Percentiles rank a stretch among this genome's conserved stretches.
Conservation (phyloP, 2,888 invertebrate genomes). For the Harmothoe impar region DNA sequence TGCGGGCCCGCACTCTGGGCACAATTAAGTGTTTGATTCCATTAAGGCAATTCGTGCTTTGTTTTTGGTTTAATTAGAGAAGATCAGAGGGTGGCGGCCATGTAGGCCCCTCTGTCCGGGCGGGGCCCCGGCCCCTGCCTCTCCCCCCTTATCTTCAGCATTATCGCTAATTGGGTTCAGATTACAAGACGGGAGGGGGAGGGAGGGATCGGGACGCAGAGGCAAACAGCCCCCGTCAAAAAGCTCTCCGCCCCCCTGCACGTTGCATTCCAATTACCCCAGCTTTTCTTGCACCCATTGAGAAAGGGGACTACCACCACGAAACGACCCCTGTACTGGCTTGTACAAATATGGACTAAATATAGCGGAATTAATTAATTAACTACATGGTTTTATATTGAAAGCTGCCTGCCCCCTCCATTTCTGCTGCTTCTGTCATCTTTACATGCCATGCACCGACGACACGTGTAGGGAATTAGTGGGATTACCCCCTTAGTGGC, state of each 20-base stretch:
- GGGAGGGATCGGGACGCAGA: background rate
- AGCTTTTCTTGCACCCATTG: conserved; percentile 2
- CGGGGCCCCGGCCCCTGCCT: background rate
- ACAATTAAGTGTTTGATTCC: conserved; percentile 34
- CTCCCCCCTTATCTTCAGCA: background rate
- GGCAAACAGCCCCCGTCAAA: conserved; percentile 27
- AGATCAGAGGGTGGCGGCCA: conserved; percentile 2
- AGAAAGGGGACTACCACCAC: background rate
- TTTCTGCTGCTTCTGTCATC: too few relatives aligned
- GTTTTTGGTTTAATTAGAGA: conserved; percentile 35
- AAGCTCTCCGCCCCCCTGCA: background rate
- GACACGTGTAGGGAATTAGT: too few relatives aligned
- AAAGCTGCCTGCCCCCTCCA: too few relatives aligned
- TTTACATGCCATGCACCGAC: too few relatives aligned
- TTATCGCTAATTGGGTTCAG: conserved; percentile 39
- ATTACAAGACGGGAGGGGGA: background rate
- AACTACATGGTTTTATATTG: background rate
- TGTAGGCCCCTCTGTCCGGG: conserved; percentile 22
- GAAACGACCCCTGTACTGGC: background rate
- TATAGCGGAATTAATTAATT: conserved; percentile 21
- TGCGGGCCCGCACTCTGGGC: background rate
- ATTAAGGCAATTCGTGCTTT: conserved; percentile 43
- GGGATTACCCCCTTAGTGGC: too few relatives aligned
- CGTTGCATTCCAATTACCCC: conserved; percentile 24
- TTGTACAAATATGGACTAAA: conserved; percentile 19